Evolutionary conservation across 2,888 invertebrate genomes (phyloP).

Genomic region (Chesias legatella): DNA sequence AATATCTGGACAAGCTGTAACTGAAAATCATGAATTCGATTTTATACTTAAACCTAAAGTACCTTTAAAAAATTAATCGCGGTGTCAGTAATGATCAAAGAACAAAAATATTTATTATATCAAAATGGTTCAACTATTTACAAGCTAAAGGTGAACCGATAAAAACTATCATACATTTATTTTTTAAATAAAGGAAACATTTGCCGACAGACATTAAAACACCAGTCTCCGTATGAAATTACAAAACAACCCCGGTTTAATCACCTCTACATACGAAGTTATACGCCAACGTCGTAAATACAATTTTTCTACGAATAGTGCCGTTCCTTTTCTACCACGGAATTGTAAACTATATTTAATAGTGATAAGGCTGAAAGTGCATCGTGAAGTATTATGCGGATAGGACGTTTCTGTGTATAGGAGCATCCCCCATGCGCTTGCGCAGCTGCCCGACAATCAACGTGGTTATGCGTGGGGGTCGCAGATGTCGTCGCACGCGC

Average conservation of each 20-base stretch:
- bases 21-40: too few relatives aligned
- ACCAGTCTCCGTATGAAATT: slow-evolving; percentile 23
- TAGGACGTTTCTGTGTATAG: slow-evolving; percentile 20
- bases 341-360: slow-evolving; percentile 2
- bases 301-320: slow-evolving; percentile 13
- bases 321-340: background rate
- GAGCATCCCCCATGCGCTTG: slow-evolving; percentile 33
- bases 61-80: too few relatives aligned
- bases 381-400: slow-evolving; percentile 5
- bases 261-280: slow-evolving; percentile 26
- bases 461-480: slow-evolving; percentile 70
- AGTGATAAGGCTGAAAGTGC: slow-evolving; percentile 16
- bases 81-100: background rate
- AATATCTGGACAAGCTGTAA: too few relatives aligned
- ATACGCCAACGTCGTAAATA: slow-evolving; percentile 20
- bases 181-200: slow-evolving; percentile 15
- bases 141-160: slow-evolving; percentile 17
- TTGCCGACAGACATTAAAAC: slow-evolving; percentile 27
- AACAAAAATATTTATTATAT: background rate
- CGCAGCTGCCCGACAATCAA: slow-evolving; percentile 71
- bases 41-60: too few relatives aligned
- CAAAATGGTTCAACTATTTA: background rate
- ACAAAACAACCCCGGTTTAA: slow-evolving; percentile 24
- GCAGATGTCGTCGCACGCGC: slow-evolving; percentile 69
- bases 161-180: slow-evolving; percentile 3